phyloP scores from a whole-genome alignment of 2,888 invertebrate genomes.

The Alviniconcha strummeri region DNA sequence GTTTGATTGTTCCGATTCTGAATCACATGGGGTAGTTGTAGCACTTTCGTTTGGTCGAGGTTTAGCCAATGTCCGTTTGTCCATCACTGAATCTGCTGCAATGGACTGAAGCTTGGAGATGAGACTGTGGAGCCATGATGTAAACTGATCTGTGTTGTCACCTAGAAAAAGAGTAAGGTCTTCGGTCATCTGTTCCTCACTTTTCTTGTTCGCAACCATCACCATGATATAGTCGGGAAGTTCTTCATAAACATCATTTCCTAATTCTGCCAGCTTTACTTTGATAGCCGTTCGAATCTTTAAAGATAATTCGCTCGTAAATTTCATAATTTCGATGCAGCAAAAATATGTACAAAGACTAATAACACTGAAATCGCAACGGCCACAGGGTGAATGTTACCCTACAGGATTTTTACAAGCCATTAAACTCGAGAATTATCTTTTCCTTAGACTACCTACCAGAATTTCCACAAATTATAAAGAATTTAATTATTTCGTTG shows the following conservation, averaged over 20 bases:
- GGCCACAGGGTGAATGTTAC: too few species aligned
- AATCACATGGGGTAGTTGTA: not conserved
- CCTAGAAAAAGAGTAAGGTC: slow-evolving; percentile 94
- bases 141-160: slow-evolving; percentile 90
- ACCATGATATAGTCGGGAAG: slow-evolving; percentile 99
- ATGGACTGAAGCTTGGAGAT: slow-evolving; percentile 71
- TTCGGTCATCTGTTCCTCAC: slow-evolving; percentile 93
- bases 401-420: too few species aligned
- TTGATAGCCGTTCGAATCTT: slow-evolving; percentile 88
- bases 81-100: slow-evolving; percentile 18
- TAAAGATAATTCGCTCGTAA: slow-evolving; percentile 68
- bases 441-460: too few species aligned
- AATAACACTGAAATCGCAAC: too few species aligned
- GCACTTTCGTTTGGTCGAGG: not conserved
- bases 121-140: slow-evolving; percentile 83
- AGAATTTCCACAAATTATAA: too few species aligned
- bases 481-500: too few species aligned
- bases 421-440: too few species aligned
- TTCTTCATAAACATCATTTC: slow-evolving; percentile 89
- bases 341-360: not conserved
- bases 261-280: slow-evolving; percentile 93
- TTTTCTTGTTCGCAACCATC: slow-evolving; percentile 97
- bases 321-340: slow-evolving; percentile 58
- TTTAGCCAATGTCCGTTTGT: slow-evolving; percentile 5
- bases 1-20: not conserved